A percentile compares a stretch with the other conserved stretches of the same genome.
Evolutionary conservation across 2,797 vertebrate species (phyloP).

Genomic region (Lycodopsis pacificus): DNA sequence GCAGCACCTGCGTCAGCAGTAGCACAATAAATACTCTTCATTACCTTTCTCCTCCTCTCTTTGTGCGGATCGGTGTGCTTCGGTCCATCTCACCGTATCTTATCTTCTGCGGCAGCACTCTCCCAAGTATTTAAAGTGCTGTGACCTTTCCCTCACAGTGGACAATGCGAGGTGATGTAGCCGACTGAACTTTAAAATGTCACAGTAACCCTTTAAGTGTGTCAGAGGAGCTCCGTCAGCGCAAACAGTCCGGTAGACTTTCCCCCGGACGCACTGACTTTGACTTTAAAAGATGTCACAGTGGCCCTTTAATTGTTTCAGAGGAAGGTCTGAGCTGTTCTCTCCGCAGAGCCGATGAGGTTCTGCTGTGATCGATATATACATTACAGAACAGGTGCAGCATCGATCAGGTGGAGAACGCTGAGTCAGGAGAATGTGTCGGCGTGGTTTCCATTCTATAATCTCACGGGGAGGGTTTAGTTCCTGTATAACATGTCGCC

Average conservation of each 20-base stretch:
- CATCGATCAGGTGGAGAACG: slow-evolving; percentile 18
- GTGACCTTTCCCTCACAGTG: neutral
- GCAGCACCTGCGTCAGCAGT: neutral
- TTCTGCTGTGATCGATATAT: slow-evolving; percentile 26
- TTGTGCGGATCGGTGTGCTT: neutral
- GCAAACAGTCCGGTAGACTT: slow-evolving; percentile 4
- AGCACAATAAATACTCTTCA: neutral
- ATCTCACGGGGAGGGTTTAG: neutral
- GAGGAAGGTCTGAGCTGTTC: slow-evolving; percentile 21
- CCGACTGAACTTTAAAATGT: slow-evolving; percentile 30
- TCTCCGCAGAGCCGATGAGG: slow-evolving; percentile 19
- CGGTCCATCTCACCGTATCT: neutral
- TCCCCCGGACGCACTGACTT: neutral
- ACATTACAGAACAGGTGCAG: slow-evolving; percentile 32
- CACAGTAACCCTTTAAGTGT: slow-evolving; percentile 18
- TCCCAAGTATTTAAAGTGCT: slow-evolving; percentile 9
- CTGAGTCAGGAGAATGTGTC: slow-evolving; percentile 25
- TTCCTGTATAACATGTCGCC: neutral
- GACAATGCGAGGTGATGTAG: slow-evolving; percentile 1
- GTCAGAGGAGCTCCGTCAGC: neutral
- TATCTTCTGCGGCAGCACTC: neutral
- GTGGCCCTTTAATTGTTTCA: slow-evolving; percentile 14
- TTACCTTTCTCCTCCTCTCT: neutral
- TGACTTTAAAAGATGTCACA: slow-evolving; percentile 27
- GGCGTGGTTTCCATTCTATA: neutral